These are phyloP conservation scores for Aphodius granarius DNA, from an alignment of 2,888 invertebrate species.

Conservation along the genomic window DNA sequence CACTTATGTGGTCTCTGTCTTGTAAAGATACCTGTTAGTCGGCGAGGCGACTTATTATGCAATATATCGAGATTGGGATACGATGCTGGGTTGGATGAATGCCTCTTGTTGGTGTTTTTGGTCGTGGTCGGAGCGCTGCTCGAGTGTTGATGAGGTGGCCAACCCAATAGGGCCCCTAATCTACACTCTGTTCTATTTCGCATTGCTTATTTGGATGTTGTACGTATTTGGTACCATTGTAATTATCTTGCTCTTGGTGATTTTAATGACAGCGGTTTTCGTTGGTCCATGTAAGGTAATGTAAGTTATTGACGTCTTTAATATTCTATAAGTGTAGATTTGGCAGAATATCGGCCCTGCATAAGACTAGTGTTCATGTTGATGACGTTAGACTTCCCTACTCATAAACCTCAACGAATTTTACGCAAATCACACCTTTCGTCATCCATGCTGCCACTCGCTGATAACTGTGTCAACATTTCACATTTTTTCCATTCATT, in stretches of 20 bases:
- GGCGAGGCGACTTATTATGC: conserved; percentile 45
- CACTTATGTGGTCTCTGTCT: conserved; percentile 20
- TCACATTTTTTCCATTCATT: too few species aligned
- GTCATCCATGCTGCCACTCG: background rate
- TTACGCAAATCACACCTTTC: background rate
- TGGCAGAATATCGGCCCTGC: background rate
- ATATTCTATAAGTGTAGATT: too few species aligned
- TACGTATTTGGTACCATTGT: conserved; percentile 2
- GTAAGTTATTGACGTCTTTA: too few species aligned
- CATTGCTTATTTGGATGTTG: background rate
- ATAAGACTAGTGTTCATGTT: background rate
- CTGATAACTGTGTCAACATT: background rate
- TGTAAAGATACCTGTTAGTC: conserved; percentile 43
- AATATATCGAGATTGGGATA: conserved; percentile 40
- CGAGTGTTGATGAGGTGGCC: background rate
- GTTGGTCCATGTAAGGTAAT: background rate
- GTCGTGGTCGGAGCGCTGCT: background rate
- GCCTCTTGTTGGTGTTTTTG: background rate
- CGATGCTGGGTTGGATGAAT: conserved; percentile 5
- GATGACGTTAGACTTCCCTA: background rate
- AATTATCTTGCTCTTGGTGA: conserved; percentile 1
- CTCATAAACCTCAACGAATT: background rate
- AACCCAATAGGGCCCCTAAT: conserved; percentile 3
- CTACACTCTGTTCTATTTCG: background rate
- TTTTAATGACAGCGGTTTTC: background rate